A percentile compares a stretch with the other conserved stretches of the same genome.
These are phyloP conservation scores for Potamilus streckersoni DNA, from an alignment of 1,140 invertebrate species.

Conservation along the genomic window DNA sequence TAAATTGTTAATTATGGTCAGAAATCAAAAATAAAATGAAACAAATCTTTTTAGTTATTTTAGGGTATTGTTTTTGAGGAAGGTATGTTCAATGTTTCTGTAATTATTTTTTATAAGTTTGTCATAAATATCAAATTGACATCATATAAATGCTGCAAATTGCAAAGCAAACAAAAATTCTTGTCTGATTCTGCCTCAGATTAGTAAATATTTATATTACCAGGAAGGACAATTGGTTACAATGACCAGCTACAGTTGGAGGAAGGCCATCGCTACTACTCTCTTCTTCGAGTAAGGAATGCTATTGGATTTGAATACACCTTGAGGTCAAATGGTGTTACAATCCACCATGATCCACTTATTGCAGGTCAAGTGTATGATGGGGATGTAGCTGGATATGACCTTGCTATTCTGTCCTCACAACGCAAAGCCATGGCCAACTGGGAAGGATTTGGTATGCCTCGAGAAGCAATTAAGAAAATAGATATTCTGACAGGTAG, in stretches of 20 bases:
- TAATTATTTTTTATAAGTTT: too few species aligned
- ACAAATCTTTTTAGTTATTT: too few species aligned
- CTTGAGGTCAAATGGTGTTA: conserved; percentile 49
- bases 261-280: conserved; percentile 45
- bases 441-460: conserved; percentile 52
- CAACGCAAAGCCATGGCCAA: conserved; percentile 36
- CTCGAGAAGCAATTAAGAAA: conserved; percentile 8
- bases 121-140: too few species aligned
- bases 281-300: conserved; percentile 44
- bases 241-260: conserved; percentile 40
- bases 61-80: too few species aligned
- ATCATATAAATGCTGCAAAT: too few species aligned
- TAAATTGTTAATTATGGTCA: too few species aligned
- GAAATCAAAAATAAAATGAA: too few species aligned
- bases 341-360: conserved; percentile 43
- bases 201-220: too few species aligned
- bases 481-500: conserved; percentile 12
- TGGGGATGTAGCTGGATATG: conserved; percentile 42
- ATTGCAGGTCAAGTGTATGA: conserved; percentile 51
- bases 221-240: conserved; percentile 37
- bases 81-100: too few species aligned
- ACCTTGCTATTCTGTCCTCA: conserved; percentile 39
- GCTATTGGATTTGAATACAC: conserved; percentile 36
- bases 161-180: too few species aligned
- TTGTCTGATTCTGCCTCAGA: too few species aligned